Evolutionary conservation across 2,888 invertebrate species (phyloP).

Genomic region (Pherbina coryleti): DNA sequence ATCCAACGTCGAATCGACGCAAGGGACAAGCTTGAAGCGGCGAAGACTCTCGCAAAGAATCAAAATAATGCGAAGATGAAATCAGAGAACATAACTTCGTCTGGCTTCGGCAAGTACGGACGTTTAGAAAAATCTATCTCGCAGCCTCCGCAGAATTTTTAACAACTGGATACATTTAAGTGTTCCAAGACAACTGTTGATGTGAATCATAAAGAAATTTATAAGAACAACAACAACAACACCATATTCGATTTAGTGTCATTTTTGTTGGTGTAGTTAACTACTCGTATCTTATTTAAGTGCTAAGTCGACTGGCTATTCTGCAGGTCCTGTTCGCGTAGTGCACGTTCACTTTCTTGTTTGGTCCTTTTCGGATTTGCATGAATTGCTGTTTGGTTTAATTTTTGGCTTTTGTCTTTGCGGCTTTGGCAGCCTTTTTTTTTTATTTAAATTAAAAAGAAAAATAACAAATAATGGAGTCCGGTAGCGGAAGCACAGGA

Average conservation of each 20-base stretch:
- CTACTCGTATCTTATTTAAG: not conserved
- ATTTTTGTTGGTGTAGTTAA: not conserved
- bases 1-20: constrained; percentile 29
- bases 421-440: constrained; percentile 22
- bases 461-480: constrained; percentile 49
- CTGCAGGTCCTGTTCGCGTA: not conserved
- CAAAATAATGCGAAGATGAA: constrained; percentile 54
- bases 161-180: not conserved
- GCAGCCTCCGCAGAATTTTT: constrained; percentile 7
- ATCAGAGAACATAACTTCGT: constrained; percentile 66
- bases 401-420: constrained; percentile 36
- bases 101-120: constrained; percentile 68
- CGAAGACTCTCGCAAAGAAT: constrained; percentile 31
- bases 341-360: not conserved
- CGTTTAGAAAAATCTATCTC: constrained; percentile 44
- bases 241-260: constrained; percentile 13
- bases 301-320: not conserved
- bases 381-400: constrained; percentile 53
- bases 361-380: constrained; percentile 48
- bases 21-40: constrained; percentile 20
- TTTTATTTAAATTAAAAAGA: constrained; percentile 16
- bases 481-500: constrained; percentile 50
- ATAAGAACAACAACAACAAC: constrained; percentile 12
- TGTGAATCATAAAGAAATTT: not conserved
- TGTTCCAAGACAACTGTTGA: not conserved